Conservation (phyloP, 64 coral and sea anemone species). For the Anthopleura sola region DNA sequence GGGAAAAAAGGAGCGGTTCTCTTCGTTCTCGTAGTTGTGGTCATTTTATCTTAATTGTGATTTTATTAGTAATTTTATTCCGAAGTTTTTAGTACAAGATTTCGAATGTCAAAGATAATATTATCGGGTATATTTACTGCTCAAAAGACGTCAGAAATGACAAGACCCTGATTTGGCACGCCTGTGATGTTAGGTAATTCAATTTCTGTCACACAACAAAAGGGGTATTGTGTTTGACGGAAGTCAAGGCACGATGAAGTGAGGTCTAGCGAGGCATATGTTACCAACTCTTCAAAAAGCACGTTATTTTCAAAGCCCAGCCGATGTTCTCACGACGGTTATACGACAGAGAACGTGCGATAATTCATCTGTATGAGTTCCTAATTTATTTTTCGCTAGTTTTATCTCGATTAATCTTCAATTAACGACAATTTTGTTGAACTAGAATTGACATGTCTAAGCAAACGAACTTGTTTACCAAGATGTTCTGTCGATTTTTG, state of each 20-base stretch:
- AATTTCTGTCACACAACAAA: not conserved
- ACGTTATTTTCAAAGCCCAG: not conserved
- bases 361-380: not conserved
- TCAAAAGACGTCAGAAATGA: not conserved
- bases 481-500: not conserved
- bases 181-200: not conserved
- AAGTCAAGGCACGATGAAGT: not conserved
- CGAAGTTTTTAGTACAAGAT: not conserved
- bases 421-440: not conserved
- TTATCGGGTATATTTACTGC: not conserved
- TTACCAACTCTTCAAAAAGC: not conserved
- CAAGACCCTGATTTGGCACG: not conserved
- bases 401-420: not conserved
- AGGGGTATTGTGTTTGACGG: not conserved
- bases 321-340: not conserved
- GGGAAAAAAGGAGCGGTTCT: too few relatives aligned
- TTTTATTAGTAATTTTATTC: not conserved
- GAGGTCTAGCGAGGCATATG: not conserved
- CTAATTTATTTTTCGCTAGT: not conserved
- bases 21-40: not conserved
- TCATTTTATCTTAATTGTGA: not conserved
- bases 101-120: not conserved
- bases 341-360: not conserved
- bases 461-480: slow-evolving; percentile 6
- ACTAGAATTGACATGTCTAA: not conserved